Evolutionary conservation across 2,113 vertebrate genomes (phyloP), one percentile per base, ranked within the genome.

Genomic region (Pluvianellus socialis): DNA sequence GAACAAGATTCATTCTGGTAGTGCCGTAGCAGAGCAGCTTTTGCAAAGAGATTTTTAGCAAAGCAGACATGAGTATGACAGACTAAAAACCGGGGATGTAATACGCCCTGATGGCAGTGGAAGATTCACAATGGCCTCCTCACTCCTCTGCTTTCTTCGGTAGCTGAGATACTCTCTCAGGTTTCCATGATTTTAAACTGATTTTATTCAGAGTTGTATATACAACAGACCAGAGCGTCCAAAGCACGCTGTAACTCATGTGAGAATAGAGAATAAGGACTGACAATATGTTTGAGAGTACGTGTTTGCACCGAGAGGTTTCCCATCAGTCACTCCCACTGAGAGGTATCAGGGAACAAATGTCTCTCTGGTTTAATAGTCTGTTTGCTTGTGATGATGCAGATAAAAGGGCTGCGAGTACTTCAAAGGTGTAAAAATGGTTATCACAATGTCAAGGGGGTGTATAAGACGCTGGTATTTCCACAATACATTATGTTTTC

Each of bases 161-260:
- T 4, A 40, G 21, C 38, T 30, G 40, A 59, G 42, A 6, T 4
- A 6, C 27, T 24, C 28, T 10, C 58, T 33, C 53, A 22, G 13
- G n/a, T 61, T 44, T n/a, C 33, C 4, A 3, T 24, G 38, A 22
- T 22, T 71, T 73, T 44, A 66, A 72, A 27, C 6, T 21, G 33
- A 7, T 58, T 58, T 66, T 49, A 22, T 28, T 66, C 26, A 21
- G 68, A 12, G 8, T 10, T 42, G 12, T 28, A 2, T 42, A 7
- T 18, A 17, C 35, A 58, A 17, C 63, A 53, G 81, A n/a, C 9
- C 16, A 70, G 50, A 26, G n/a, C 66, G 45, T 9, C 28, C 58
- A 32, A n/a, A 63, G 40, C 33, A 6, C 0, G 0, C 28, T 7
- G 12, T 30, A n/a, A 5, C 40, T 38, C 14, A 0, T 3, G n/a